Base-by-base conservation (phyloP, 1,140 invertebrate species). In the Drosophila rufa region DNA sequence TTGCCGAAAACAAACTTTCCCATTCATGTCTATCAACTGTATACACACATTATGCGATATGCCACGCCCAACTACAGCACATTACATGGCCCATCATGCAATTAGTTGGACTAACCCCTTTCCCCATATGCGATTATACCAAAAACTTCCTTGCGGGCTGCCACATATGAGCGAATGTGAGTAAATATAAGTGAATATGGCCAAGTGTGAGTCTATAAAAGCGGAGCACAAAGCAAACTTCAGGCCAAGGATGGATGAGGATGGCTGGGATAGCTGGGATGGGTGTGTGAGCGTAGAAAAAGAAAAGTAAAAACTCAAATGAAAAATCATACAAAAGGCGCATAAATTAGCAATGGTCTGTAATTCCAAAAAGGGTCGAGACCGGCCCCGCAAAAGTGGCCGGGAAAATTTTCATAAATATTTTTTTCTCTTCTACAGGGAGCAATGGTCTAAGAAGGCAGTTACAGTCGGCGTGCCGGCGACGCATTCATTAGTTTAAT, bases 261-360 rank as follows among this genome's bases (percentile, higher is more conserved):
- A 36, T 36, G 33, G 33, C 33, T 30, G 60, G 25, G 36, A 36
- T 46, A 36, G 42, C 15, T 17, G 25, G 27, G 27, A n/a, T 58
- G 56, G 56, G 47, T 4, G n/a, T 6, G 27, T 33, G 1, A 27
- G 14, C 38, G 8, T 7, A 27, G 40, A 42, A 64, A 73, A 58
- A 38, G 47, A 50, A 82, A 53, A 82, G 43, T 74, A 61, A 60
- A 79, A 69, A 61, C 56, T 61, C 64, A 59, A 70, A 59, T 57
- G 55, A 67, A 90, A 90, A 90, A 90, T 90, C 85, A 90, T 90
- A 90, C 81, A 84, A 90, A 82, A 82, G 85, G 75, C 85, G 85
- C 85, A 90, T 90, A 90, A 90, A 90, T 90, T 90, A 90, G 81
- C 81, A 90, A 90, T 90, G 85, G 85, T 90, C 85, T 85, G 85